A percentile compares a stretch with the other conserved stretches of the same genome.
These are phyloP conservation scores for Phania funesta DNA, from an alignment of 2,888 invertebrate genomes.

Conservation along the genomic window DNA sequence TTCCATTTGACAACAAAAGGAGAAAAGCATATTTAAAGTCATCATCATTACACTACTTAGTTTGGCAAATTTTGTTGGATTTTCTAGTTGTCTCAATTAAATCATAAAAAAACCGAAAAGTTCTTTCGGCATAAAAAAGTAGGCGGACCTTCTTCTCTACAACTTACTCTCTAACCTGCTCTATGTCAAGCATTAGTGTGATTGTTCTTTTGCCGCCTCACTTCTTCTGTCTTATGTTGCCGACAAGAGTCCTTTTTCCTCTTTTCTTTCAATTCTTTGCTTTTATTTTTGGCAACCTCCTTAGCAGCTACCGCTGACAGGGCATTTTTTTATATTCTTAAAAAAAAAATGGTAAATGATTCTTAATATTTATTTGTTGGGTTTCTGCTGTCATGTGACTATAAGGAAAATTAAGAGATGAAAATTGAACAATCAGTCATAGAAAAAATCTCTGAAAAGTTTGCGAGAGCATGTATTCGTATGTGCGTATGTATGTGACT, in stretches of 20 bases:
- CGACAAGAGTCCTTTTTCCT: slow-evolving; percentile 57
- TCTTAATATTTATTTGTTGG: not conserved
- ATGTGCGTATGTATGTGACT: slow-evolving; percentile 4
- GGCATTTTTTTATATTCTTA: slow-evolving; percentile 48
- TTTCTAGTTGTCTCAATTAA: slow-evolving; percentile 64
- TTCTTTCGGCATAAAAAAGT: slow-evolving; percentile 26
- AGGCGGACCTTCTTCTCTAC: slow-evolving; percentile 61
- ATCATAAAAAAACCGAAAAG: slow-evolving; percentile 48
- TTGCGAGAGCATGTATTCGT: not conserved
- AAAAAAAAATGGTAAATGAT: slow-evolving; percentile 28
- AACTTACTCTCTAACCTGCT: slow-evolving; percentile 61
- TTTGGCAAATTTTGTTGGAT: slow-evolving; percentile 61
- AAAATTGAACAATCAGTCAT: slow-evolving; percentile 32
- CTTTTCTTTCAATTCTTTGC: not conserved
- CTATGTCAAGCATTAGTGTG: slow-evolving; percentile 60
- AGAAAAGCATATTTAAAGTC: slow-evolving; percentile 59
- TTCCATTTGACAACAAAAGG: not conserved
- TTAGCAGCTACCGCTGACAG: slow-evolving; percentile 54
- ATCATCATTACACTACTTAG: slow-evolving; percentile 62
- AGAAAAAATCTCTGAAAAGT: slow-evolving; percentile 30
- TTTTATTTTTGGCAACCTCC: slow-evolving; percentile 58
- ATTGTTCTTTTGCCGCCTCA: slow-evolving; percentile 64
- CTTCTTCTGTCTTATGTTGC: slow-evolving; percentile 32
- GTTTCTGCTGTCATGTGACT: not conserved
- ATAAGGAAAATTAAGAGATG: not conserved